Evolutionary conservation across 2,113 vertebrate genomes (phyloP), one percentile per base, ranked within the genome.

Genomic region (Phrynosoma platyrhinos): DNA sequence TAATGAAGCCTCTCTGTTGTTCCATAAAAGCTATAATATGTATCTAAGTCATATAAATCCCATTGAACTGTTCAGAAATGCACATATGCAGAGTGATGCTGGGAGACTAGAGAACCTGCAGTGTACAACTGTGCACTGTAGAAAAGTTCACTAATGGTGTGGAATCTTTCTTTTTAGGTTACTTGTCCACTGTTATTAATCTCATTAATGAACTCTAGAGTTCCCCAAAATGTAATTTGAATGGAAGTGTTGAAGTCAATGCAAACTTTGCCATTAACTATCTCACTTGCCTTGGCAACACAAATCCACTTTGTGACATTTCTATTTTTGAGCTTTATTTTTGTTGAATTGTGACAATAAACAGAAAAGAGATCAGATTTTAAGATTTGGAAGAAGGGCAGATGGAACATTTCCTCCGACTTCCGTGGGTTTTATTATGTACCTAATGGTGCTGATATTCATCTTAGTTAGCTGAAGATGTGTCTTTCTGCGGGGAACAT

Each of bases 381-480:
- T 55, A 68, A 53, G 1, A 0, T 79, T 23, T 6, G 14, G 55
- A 87, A 32, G 62, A 87, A 21, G 1, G 27, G 1, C 6, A 90
- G 6, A 32, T 66, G 55, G n/a, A 14, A 9, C 82, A 84, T 62
- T 86, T 72, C 83, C 91, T 90, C 4, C 75, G 69, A 82, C 53
- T 82, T 82, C 12, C 91, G 13, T 92, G 30, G 36, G 64, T 92
- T 91, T 91, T 93, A 1, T 69, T 36, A 8, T 87, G 91, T 87
- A 91, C 58, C 27, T 89, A 74, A 21, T 68, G 88, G 27, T 84
- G 9, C 42, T 88, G 88, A 1, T 47, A 2, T 90, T 82, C 82
- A 53, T 84, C 71, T 88, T 76, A 83, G 42, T 85, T 69, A 82
- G 0, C 23, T 93, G 81, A 27, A 89, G 74, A 79, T 82, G 36